phyloP scores from a whole-genome alignment of 2,888 invertebrate species.

The Pheosia gnoma region DNA sequence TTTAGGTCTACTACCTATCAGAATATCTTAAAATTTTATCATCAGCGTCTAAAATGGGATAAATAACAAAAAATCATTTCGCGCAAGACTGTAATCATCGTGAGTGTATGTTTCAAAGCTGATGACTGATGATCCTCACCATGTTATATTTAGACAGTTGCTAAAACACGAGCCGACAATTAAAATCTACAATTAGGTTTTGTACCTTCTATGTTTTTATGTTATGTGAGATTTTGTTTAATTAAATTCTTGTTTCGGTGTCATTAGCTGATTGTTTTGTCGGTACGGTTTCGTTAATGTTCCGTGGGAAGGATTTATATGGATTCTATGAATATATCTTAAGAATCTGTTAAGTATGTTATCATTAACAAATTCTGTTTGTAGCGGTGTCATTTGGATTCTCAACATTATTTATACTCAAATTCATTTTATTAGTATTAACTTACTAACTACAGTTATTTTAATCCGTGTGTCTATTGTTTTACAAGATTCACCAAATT shows the following conservation, averaged over 20 bases:
- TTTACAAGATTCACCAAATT: too few relatives aligned
- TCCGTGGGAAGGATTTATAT: background rate
- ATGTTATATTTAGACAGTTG: slow-evolving; percentile 9
- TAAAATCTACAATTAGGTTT: slow-evolving; percentile 3
- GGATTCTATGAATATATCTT: background rate
- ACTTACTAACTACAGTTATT: too few relatives aligned
- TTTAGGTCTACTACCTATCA: too few relatives aligned
- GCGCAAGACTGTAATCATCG: slow-evolving; percentile 8
- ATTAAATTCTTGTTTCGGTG: background rate
- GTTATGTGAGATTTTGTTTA: background rate
- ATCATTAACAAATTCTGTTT: background rate
- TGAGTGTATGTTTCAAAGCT: slow-evolving; percentile 11
- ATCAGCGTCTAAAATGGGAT: background rate
- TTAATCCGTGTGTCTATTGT: too few relatives aligned
- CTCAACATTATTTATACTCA: background rate
- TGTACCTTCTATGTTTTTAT: background rate
- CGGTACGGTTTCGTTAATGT: background rate
- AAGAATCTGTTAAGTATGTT: background rate
- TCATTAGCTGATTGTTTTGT: slow-evolving; percentile 3
- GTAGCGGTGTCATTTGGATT: background rate
- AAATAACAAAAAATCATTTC: slow-evolving; percentile 17
- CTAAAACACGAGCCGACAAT: slow-evolving; percentile 2
- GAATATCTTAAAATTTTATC: background rate
- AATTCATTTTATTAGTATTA: too few relatives aligned
- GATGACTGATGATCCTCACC: slow-evolving; percentile 9